phyloP scores from a whole-genome alignment of 2,113 vertebrate species.

The Pandion haliaetus region DNA sequence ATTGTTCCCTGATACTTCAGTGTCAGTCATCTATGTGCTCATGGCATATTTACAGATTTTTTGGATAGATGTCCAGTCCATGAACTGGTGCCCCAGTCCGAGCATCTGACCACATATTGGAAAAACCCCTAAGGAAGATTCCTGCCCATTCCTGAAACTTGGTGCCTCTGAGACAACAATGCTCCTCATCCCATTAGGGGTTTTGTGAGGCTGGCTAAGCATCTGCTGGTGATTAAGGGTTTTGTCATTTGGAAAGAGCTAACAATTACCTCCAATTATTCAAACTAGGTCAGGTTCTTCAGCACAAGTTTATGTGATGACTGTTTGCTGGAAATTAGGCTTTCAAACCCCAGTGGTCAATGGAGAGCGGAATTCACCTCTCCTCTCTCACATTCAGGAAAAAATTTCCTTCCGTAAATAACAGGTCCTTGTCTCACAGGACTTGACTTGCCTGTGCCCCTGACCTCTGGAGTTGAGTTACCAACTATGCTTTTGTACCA shows the following conservation, averaged over 20 bases:
- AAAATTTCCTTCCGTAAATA: background rate
- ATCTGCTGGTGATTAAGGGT: constrained; percentile 53
- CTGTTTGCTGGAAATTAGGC: background rate
- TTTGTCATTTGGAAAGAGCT: constrained; percentile 52
- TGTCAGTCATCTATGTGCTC: background rate
- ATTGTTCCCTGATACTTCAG: background rate
- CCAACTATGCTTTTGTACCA: background rate
- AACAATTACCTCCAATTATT: constrained; percentile 47
- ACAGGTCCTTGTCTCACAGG: background rate
- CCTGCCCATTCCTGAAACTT: constrained; percentile 43
- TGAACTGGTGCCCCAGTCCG: background rate
- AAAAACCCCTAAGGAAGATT: constrained; percentile 7
- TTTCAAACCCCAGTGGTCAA: background rate
- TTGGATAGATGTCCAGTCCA: background rate
- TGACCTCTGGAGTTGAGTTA: background rate
- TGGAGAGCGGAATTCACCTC: background rate
- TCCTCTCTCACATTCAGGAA: background rate
- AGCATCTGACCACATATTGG: background rate
- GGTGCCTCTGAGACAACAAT: background rate
- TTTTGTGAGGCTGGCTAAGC: constrained; percentile 4
- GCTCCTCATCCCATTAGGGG: background rate
- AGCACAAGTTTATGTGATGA: constrained; percentile 8
- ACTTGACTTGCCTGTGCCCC: background rate
- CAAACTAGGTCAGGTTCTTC: constrained; percentile 49
- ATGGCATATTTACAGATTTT: background rate